Percentiles rank a stretch among this genome's conserved stretches.
Conservation (phyloP, 2,113 vertebrate species). For the Hippocampus zosterae region DNA sequence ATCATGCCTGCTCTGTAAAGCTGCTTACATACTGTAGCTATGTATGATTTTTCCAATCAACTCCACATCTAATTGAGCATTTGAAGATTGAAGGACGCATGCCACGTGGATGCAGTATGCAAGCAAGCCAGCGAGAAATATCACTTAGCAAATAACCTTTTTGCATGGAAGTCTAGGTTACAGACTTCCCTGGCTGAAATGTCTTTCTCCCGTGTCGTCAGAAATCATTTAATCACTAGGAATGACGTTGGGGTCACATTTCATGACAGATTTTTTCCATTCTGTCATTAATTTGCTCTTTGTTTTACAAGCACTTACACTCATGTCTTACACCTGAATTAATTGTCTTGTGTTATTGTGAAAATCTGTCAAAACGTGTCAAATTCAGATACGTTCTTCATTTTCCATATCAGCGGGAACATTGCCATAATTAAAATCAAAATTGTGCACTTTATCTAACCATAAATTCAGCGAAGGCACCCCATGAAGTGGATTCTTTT, state of each 20-base stretch:
- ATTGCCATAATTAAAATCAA: conserved; percentile 37
- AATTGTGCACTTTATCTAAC: conserved; percentile 18
- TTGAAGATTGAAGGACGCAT: conserved; percentile 30
- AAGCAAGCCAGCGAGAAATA: conserved; percentile 36
- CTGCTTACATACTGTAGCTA: conserved; percentile 19
- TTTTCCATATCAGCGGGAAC: background rate
- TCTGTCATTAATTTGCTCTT: conserved; percentile 29
- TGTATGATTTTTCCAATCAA: conserved; percentile 32
- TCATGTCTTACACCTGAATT: background rate
- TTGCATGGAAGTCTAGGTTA: conserved; percentile 45
- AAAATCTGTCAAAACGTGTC: conserved; percentile 28
- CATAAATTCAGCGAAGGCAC: conserved; percentile 41
- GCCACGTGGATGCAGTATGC: conserved; percentile 30
- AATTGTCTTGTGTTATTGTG: conserved; percentile 22
- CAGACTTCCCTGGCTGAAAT: conserved; percentile 41
- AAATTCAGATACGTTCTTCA: conserved; percentile 17
- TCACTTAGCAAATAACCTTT: conserved; percentile 58
- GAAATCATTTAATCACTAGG: conserved; percentile 34
- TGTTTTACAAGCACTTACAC: conserved; percentile 24
- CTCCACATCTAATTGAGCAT: conserved; percentile 41
- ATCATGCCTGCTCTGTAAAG: background rate
- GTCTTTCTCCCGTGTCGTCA: conserved; percentile 36
- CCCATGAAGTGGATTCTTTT: conserved; percentile 55
- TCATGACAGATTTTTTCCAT: conserved; percentile 43
- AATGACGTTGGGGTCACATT: conserved; percentile 28